These are phyloP conservation scores for Apogon talboti DNA, from an alignment of 2,797 vertebrate genomes.

Conservation along the genomic window DNA sequence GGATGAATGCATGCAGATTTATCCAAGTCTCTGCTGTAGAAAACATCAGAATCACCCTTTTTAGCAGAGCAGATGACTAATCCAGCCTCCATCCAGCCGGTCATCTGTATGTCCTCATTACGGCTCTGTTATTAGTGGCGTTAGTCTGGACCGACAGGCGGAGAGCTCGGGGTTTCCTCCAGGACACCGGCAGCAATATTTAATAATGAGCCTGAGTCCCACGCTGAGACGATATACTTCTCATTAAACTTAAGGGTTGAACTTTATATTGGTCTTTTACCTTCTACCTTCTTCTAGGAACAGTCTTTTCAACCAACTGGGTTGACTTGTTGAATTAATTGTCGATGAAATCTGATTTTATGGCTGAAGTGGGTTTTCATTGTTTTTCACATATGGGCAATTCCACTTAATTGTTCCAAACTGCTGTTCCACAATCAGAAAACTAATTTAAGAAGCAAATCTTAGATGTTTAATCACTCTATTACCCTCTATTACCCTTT, in stretches of 20 bases:
- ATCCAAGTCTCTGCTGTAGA: neutral
- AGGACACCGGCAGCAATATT: slow-evolving; percentile 7
- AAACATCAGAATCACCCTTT: neutral
- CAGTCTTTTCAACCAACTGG: neutral
- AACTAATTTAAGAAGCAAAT: no score
- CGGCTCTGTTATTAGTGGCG: neutral
- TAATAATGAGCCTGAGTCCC: slow-evolving; percentile 28
- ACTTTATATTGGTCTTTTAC: neutral
- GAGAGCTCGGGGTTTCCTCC: slow-evolving; percentile 2
- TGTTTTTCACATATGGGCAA: no score
- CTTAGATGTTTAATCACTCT: no score
- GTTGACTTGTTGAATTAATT: no score
- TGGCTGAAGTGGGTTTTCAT: neutral
- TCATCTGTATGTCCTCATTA: slow-evolving; percentile 10
- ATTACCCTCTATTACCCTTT: no score
- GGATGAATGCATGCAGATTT: neutral
- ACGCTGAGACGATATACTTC: neutral
- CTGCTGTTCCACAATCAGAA: no score
- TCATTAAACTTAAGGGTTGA: neutral
- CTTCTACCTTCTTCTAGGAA: neutral
- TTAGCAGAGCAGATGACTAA: neutral
- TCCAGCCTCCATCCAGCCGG: neutral
- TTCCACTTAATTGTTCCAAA: no score
- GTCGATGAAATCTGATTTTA: neutral
- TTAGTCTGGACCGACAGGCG: neutral